Conservation (phyloP, 2,113 vertebrate species). For the Phrynocephalus versicolor region DNA sequence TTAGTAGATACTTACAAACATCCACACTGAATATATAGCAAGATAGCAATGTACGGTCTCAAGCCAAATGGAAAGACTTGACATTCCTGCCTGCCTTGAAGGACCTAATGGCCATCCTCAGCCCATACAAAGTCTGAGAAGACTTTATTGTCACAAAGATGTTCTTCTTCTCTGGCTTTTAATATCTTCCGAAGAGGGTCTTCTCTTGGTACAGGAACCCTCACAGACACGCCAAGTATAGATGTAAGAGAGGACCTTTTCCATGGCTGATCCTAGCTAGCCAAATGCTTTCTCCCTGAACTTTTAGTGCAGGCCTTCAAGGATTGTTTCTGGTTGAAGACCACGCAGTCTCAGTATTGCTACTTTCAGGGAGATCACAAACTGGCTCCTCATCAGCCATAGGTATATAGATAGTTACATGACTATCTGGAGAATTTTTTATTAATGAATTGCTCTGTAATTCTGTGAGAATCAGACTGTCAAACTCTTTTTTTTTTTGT, state of each 20-base stretch:
- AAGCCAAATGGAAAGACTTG: background rate
- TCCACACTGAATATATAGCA: background rate
- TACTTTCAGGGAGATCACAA: background rate
- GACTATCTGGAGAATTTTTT: background rate
- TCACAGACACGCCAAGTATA: no score
- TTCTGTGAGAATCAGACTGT: background rate
- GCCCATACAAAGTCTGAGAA: background rate
- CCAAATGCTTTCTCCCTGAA: background rate
- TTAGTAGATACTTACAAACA: no score
- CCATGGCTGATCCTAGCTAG: background rate
- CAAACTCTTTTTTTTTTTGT: no score
- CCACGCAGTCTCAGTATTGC: background rate
- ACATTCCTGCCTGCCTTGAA: background rate
- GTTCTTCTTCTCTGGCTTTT: no score
- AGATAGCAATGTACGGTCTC: background rate
- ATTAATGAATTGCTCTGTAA: background rate
- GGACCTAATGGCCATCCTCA: background rate
- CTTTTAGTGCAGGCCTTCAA: background rate
- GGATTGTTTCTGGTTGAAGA: background rate
- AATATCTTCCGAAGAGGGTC: no score
- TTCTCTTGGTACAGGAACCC: no score
- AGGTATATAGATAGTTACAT: background rate
- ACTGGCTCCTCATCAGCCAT: background rate
- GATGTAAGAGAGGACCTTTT: background rate
- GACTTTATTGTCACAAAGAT: background rate